phyloP scores from a whole-genome alignment of 1,140 invertebrate species.

The Trachymyrmex cornetzi region DNA sequence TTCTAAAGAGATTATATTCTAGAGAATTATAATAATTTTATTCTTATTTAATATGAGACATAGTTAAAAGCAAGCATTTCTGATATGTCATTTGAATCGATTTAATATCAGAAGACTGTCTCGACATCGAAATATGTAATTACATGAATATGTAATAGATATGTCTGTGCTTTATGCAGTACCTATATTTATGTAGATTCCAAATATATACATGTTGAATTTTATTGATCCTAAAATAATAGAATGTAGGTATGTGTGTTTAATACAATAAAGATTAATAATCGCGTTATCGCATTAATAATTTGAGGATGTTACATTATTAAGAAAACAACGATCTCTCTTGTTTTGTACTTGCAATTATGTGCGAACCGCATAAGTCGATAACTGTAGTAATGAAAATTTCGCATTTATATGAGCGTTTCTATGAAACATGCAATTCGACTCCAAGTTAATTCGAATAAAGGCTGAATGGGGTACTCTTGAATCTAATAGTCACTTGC shows the following conservation, averaged over 20 bases:
- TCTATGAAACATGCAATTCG: slow-evolving; percentile 37
- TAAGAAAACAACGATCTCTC: not conserved
- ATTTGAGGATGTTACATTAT: not conserved
- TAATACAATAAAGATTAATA: not conserved
- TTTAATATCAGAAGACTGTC: not conserved
- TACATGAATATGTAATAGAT: not conserved
- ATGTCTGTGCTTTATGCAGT: not conserved
- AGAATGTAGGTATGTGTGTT: not conserved
- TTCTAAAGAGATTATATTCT: not conserved
- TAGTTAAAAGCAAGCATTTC: not conserved
- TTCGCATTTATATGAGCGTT: slow-evolving; percentile 36
- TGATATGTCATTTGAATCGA: not conserved
- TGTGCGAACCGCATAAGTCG: not conserved
- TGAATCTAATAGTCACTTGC: slow-evolving; percentile 59
- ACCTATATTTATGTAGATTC: not conserved
- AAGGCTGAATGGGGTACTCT: slow-evolving; percentile 44
- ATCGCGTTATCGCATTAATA: not conserved
- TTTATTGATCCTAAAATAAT: not conserved
- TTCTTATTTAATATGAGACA: not conserved
- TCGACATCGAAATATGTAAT: not conserved
- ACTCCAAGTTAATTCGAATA: slow-evolving; percentile 57
- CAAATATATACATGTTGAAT: not conserved
- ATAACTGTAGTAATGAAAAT: slow-evolving; percentile 27
- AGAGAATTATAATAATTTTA: not conserved
- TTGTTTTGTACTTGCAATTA: not conserved